Base-by-base conservation (phyloP, 2,113 vertebrate species). In the Theristicus caerulescens region DNA sequence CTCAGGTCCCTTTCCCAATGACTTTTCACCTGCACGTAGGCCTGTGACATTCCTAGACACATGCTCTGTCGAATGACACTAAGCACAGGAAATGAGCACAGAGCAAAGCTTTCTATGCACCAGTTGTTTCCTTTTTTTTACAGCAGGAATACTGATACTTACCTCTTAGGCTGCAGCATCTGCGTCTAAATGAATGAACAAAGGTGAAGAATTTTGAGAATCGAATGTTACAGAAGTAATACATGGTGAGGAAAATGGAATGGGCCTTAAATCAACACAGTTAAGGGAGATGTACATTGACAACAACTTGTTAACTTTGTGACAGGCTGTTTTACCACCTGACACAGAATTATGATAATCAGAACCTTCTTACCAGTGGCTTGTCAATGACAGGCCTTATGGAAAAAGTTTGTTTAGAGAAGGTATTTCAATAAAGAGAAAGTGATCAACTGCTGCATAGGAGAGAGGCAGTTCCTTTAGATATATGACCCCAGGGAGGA, bases 151-250 rank as follows among this genome's bases (percentile, higher is more conserved):
- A 46, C 29, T 11, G 22, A 40, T 36, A 59, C 8, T 58, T 69
- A 17, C 65, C 31, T 94, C 46, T 54, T 36, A 67, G 34, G 13
- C 27, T 82, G 34, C n/a, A 86, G 47, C 21, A 42, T 58, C 51
- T 31, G 7, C 27, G 40, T 32, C 66, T 86, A 58, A 88, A 77
- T 9, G 10, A 88, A 93, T 26, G 36, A 93, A 69, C n/a, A 90
- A 92, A 69, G 71, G 71, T 61, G 18, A 93, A 76, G 40, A 86
- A 82, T 79, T 93, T 88, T n/a, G 42, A 73, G 59, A 88, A 81
- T 47, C 1, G 0, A 86, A 77, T 78, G 58, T 61, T 88, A 62
- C 24, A 74, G 46, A 81, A 92, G 11, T 19, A 62, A 46, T 38
- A 80, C 13, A 12, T 29, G 22, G 36, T 51, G 54, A 77, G 54